phyloP scores from a whole-genome alignment of 1,140 invertebrate species.

The Dolichoris vasculosae region DNA sequence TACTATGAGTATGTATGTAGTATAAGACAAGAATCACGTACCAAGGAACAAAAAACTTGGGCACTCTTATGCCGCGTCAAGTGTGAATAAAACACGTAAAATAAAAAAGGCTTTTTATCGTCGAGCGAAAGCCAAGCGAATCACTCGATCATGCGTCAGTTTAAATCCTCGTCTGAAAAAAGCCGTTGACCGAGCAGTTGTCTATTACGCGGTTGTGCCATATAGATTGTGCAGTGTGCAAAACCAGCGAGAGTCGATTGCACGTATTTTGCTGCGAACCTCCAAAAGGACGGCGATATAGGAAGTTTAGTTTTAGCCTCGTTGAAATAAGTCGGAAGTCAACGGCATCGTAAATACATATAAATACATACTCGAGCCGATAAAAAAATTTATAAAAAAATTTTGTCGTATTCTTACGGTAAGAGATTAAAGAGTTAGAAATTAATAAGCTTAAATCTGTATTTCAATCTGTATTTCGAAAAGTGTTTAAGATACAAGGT shows the following conservation, averaged over 20 bases:
- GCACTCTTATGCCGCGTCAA: background rate
- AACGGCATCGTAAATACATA: background rate
- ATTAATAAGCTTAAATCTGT: no score
- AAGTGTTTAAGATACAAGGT: no score
- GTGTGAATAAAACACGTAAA: background rate
- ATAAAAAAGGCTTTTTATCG: background rate
- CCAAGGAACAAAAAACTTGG: no score
- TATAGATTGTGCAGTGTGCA: background rate
- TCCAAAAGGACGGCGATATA: background rate
- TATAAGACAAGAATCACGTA: no score
- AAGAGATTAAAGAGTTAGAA: no score
- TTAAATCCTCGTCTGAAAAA: background rate
- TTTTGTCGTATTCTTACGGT: no score
- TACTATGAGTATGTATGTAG: no score
- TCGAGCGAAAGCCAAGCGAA: constrained; percentile 2
- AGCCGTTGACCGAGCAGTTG: background rate
- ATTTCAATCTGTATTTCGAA: no score
- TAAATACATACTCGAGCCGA: background rate
- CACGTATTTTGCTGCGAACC: background rate
- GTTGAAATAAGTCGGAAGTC: background rate
- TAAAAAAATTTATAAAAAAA: background rate
- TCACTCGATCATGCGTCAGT: background rate
- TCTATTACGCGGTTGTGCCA: background rate
- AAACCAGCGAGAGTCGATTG: background rate
- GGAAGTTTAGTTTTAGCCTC: background rate